Conservation (phyloP, 2,113 vertebrate genomes). For the Sander vitreus region DNA sequence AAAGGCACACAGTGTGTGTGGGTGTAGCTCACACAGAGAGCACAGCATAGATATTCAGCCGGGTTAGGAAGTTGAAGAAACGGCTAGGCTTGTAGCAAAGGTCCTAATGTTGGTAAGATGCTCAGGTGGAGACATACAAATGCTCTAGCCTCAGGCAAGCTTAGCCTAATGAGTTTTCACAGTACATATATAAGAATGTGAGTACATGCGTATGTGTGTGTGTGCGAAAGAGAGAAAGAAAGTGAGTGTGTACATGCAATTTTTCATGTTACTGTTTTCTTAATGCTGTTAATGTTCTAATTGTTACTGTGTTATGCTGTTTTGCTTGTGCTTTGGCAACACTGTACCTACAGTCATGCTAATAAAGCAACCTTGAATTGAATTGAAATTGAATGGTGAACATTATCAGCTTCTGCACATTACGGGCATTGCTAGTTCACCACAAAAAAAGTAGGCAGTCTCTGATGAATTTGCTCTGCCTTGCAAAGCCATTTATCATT, state of each 20-base stretch:
- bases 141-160: slow-evolving; percentile 40
- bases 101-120: slow-evolving; percentile 36
- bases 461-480: slow-evolving; percentile 52
- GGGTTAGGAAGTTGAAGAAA: slow-evolving; percentile 35
- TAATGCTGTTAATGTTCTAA: no score
- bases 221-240: no score
- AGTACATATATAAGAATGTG: slow-evolving; percentile 1
- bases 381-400: background rate
- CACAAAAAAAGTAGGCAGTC: slow-evolving; percentile 23
- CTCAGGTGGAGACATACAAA: slow-evolving; percentile 38
- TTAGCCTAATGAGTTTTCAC: slow-evolving; percentile 52
- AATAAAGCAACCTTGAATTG: no score
- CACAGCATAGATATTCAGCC: slow-evolving; percentile 8
- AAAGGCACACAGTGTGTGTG: slow-evolving; percentile 58
- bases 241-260: no score
- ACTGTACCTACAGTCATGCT: no score
- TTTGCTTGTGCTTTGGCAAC: no score
- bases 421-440: slow-evolving; percentile 25
- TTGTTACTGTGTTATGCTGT: no score
- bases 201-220: no score
- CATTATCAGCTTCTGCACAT: slow-evolving; percentile 38
- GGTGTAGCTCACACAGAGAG: slow-evolving; percentile 56
- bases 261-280: no score
- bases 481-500: slow-evolving; percentile 54
- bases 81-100: slow-evolving; percentile 22